These are phyloP conservation scores for Cheilinus undulatus DNA, from an alignment of 2,113 vertebrate species.

Conservation along the genomic window DNA sequence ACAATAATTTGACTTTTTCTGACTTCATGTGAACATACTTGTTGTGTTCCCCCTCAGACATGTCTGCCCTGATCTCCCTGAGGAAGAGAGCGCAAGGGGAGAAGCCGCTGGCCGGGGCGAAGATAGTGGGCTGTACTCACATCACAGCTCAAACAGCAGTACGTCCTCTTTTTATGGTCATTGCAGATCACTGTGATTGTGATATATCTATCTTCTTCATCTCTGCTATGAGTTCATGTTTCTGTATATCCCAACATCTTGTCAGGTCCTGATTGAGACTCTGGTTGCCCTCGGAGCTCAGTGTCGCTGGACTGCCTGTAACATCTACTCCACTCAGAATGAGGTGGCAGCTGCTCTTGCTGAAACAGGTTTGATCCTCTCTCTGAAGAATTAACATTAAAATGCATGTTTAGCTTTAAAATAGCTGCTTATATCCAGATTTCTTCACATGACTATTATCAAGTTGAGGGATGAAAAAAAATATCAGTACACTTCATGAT, in stretches of 20 bases:
- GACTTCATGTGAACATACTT: no score
- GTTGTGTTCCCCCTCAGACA: constrained; percentile 86
- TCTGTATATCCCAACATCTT: not conserved
- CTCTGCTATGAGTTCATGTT: not conserved
- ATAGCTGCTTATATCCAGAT: not conserved
- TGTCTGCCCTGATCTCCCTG: constrained; percentile 98
- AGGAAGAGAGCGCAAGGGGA: constrained; percentile 98
- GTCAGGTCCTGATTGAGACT: constrained; percentile 96
- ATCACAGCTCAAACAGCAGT: constrained; percentile 98
- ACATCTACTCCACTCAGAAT: constrained; percentile 99
- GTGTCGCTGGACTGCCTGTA: constrained; percentile 98
- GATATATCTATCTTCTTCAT: not conserved
- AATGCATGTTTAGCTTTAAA: not conserved
- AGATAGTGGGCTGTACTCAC: constrained; percentile 98
- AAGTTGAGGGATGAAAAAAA: not conserved
- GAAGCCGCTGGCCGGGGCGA: constrained; percentile 96
- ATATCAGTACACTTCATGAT: not conserved
- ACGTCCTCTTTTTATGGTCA: constrained; percentile 61
- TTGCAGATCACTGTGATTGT: not conserved
- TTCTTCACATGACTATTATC: not conserved
- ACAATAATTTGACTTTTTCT: no score
- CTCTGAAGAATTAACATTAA: not conserved
- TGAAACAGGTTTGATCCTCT: constrained; percentile 87
- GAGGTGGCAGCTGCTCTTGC: constrained; percentile 96
- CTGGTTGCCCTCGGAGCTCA: constrained; percentile 96